phyloP scores from a whole-genome alignment of 2,797 vertebrate genomes.

The Melanotaenia nigrans region DNA sequence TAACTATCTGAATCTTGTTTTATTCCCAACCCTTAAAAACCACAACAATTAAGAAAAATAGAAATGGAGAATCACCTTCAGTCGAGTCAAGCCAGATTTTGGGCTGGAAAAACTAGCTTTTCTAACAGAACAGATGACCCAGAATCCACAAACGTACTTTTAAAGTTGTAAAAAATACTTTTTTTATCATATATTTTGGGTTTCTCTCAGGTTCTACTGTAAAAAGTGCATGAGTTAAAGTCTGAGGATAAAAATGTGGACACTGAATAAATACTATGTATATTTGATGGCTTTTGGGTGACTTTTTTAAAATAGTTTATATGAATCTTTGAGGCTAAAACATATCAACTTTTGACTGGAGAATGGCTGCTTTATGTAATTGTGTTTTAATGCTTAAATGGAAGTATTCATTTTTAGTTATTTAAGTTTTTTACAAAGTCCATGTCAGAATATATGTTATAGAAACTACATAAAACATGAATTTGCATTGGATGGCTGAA shows the following conservation, averaged over 20 bases:
- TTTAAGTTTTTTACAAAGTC: background rate
- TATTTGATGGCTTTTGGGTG: background rate
- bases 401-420: conserved; percentile 1
- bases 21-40: no score
- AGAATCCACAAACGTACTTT: background rate
- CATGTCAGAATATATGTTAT: background rate
- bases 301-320: background rate
- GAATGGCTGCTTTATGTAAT: background rate
- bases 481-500: background rate
- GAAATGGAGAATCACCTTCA: background rate
- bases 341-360: background rate
- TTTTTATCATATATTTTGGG: background rate
- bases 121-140: background rate
- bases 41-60: background rate
- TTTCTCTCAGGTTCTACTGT: no score
- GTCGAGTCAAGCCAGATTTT: background rate
- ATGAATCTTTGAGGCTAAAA: background rate
- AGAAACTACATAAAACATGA: background rate
- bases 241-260: background rate
- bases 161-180: background rate
- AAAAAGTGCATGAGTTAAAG: background rate
- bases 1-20: no score
- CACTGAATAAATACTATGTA: background rate
- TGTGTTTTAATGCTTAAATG: background rate
- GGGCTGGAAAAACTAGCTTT: background rate